Percentiles rank a stretch among this genome's conserved stretches.
Conservation (phyloP, 2,888 invertebrate species). For the Aphodius granarius region DNA sequence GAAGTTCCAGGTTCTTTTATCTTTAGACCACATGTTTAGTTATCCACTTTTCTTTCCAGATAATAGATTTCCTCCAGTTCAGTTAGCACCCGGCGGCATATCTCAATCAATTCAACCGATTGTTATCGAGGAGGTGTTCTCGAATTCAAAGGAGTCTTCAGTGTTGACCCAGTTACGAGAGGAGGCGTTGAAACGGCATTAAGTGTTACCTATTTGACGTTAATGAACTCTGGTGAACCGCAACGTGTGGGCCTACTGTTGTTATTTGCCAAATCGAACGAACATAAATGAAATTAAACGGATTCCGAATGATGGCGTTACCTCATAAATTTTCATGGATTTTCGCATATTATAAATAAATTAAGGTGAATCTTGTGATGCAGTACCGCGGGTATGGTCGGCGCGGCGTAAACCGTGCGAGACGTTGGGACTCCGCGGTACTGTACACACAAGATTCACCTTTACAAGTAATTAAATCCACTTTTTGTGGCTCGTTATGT, state of each 20-base stretch:
- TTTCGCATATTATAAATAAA: too few species aligned
- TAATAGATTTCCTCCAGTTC: slow-evolving; percentile 49
- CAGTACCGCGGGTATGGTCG: too few species aligned
- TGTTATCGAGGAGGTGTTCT: slow-evolving; percentile 48
- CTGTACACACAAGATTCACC: background rate
- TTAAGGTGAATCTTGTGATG: too few species aligned
- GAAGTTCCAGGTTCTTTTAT: background rate
- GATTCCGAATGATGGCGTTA: background rate
- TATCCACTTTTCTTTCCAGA: slow-evolving; percentile 39
- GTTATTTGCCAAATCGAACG: background rate
- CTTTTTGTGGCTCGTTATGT: background rate
- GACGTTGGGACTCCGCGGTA: background rate
- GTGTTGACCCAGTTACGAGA: slow-evolving; percentile 51
- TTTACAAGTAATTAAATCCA: background rate
- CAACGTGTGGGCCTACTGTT: background rate
- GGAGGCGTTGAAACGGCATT: slow-evolving; percentile 45
- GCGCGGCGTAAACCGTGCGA: too few species aligned
- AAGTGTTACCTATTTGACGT: background rate
- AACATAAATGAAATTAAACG: background rate
- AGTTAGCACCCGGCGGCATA: slow-evolving; percentile 54
- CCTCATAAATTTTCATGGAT: background rate
- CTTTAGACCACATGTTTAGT: background rate
- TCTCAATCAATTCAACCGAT: slow-evolving; percentile 54
- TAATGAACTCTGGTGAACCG: background rate
- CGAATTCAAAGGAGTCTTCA: slow-evolving; percentile 54